Conservation (phyloP, 2,797 vertebrate species). For the Zalophus californianus region DNA sequence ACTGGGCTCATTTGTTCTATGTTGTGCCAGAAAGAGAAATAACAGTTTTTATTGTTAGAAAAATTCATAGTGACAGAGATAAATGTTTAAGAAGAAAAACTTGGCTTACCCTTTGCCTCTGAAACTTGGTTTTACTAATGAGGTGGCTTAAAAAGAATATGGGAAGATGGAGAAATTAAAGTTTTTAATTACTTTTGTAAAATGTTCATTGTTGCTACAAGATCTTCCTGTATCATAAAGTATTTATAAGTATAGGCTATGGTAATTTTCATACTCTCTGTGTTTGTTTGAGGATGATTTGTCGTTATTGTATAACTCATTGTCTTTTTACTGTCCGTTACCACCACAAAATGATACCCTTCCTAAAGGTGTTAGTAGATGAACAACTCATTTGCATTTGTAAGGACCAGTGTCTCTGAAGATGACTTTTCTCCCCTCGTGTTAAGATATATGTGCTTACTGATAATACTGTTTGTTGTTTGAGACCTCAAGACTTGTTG, state of each 20-base stretch:
- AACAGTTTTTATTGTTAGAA: slow-evolving; percentile 29
- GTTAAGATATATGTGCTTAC: not conserved
- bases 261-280: not conserved
- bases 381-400: not conserved
- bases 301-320: not conserved
- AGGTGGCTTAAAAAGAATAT: not conserved
- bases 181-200: not conserved
- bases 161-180: not conserved
- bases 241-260: not conserved
- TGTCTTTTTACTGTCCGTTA: not conserved
- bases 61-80: not conserved
- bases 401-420: not conserved
- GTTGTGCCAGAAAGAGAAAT: not conserved
- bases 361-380: not conserved
- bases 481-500: not conserved
- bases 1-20: not conserved
- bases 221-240: not conserved
- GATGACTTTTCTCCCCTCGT: not conserved
- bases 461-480: not conserved
- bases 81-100: slow-evolving; percentile 14
- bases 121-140: not conserved
- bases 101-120: not conserved
- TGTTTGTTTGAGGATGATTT: not conserved
- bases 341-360: not conserved
- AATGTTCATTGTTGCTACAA: not conserved